Evolutionary conservation across 1,140 invertebrate genomes (phyloP), one percentile per base, ranked within the genome.

Genomic region (Sminthurides bifidus): DNA sequence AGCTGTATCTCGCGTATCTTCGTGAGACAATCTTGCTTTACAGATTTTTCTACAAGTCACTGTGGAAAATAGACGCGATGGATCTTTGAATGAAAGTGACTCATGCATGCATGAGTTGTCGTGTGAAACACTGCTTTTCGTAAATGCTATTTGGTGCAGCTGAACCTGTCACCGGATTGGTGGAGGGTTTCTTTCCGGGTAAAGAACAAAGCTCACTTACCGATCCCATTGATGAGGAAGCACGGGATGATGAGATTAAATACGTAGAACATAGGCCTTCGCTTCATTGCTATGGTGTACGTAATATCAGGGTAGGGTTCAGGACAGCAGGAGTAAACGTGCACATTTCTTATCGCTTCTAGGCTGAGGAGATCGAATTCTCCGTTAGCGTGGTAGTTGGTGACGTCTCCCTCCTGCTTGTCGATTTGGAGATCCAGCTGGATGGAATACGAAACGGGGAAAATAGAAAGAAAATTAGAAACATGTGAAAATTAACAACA

Each of bases 231-330:
- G 66, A 92, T 93, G 5, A 92, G 79, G 50, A 91, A 79, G 70
- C 89, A 92, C 0, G 89, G 89, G 33, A 92, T 76, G 45, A 92
- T 88, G 54, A 92, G 77, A 68, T 92, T 92, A 74, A 92, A 92
- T 10, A 92, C 83, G 69, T 92, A 92, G 69, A 92, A 92, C 75
- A 92, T 79, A 0, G 89, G 88, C 61, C 87, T 73, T 56, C 88
- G 71, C 53, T 83, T 71, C 29, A 91, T 71, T 51, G 81, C 79
- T 61, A 83, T 84, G 63, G 79, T 68, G 60, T 61, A 73, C 41
- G 64, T 73, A 24, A 73, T 63, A 49, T 71, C 69, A 12, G 72
- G 73, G 60, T 75, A 74, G 0, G 79, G 78, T 60, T 81, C 78
- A 0, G 74, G 71, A 64, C 82, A 84, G 66, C 82, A 85, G 2